phyloP scores from a whole-genome alignment of 2,113 vertebrate genomes.

The Tauraco erythrolophus region DNA sequence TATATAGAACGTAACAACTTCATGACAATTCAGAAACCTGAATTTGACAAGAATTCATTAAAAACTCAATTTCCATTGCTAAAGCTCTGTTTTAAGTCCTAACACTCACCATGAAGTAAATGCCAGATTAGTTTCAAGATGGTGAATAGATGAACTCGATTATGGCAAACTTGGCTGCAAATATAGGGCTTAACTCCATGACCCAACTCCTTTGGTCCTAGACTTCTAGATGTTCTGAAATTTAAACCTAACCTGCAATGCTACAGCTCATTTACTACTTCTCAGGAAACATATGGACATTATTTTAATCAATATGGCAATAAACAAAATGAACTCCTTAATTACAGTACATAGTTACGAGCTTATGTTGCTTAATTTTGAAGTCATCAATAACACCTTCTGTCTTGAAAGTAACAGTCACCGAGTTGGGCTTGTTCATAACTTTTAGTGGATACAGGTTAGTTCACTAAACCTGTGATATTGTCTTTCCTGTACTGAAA shows the following conservation, averaged over 20 bases:
- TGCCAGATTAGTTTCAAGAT: neutral
- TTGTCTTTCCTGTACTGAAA: accelerated
- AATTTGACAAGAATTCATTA: neutral
- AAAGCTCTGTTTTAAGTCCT: neutral
- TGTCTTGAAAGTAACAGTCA: neutral
- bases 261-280: neutral
- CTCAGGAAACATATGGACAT: neutral
- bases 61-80: neutral
- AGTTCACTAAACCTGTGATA: neutral
- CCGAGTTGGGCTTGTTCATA: neutral
- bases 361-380: neutral
- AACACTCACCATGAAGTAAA: neutral
- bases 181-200: neutral
- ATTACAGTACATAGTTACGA: neutral
- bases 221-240: neutral
- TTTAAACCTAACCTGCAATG: neutral
- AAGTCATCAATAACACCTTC: neutral
- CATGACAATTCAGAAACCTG: neutral
- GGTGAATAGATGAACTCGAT: neutral
- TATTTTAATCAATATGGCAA: neutral
- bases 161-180: neutral
- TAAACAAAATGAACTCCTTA: neutral
- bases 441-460: neutral
- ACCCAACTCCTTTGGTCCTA: neutral
- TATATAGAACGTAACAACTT: neutral